Evolutionary conservation across 2,113 vertebrate genomes (phyloP).

Genomic region (Muscicapa adusta): DNA sequence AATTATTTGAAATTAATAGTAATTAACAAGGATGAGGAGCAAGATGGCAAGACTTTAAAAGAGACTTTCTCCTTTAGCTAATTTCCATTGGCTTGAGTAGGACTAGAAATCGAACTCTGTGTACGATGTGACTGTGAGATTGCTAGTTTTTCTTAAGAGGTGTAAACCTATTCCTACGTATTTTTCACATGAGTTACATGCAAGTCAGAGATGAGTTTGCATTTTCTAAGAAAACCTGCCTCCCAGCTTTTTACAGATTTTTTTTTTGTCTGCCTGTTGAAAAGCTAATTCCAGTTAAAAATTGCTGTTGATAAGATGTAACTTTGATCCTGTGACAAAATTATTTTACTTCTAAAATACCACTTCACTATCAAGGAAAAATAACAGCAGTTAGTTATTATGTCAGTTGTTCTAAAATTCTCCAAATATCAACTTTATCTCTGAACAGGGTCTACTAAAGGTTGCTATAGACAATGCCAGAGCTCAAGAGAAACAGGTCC

Average conservation of each 20-base stretch:
- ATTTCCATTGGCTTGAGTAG: neutral
- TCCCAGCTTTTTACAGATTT: neutral
- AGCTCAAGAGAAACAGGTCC: constrained; percentile 98
- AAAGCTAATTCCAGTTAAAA: neutral
- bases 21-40: neutral
- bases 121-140: neutral
- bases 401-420: neutral
- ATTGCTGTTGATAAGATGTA: neutral
- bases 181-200: neutral
- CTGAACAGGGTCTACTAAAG: constrained; percentile 91
- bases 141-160: neutral
- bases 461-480: constrained; percentile 98
- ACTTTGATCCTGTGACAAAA: neutral
- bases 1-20: neutral
- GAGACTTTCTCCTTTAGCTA: neutral
- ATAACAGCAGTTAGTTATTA: neutral
- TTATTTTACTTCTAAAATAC: neutral
- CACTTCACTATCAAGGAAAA: neutral
- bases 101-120: neutral
- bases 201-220: neutral
- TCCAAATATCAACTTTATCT: constrained; percentile 29
- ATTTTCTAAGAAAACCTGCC: neutral
- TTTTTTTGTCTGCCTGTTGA: neutral
- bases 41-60: neutral
- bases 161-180: neutral